Base-by-base conservation (phyloP, 2,888 invertebrate species). In the Bedellia somnulentella region DNA sequence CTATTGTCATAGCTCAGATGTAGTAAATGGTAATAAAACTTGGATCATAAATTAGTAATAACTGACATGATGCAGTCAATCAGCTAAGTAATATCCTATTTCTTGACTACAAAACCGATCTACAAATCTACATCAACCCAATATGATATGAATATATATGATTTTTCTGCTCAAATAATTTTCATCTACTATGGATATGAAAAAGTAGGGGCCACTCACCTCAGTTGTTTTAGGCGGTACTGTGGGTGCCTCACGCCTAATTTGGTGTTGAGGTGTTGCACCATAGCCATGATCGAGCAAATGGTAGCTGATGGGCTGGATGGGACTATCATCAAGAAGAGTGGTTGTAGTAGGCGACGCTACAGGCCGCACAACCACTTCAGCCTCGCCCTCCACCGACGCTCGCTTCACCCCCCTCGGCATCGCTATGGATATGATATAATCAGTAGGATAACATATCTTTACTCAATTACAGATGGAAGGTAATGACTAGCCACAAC, bases 261-360 rank as follows among this genome's bases (percentile, higher is more conserved):
- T 79, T 59, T 82, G 84, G 47, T 81, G 81, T 53, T 85, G 82
- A 37, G 89, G 87, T 40, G 89, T 88, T 48, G 87, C 87, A 42
- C 90, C 90, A 71, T 92, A 92, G 45, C 89, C 90, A 57, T 92
- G 91, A 63, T 92, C 91, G 46, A 89, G 79, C 47, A 91, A 80
- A 66, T 91, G 90, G 42, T 86, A 86, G 66, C 84, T 86, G 47
- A 80, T 70, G 45, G 77, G 64, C 54, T 77, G 76, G 49, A 66
- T 61, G 40, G 76, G 76, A 58, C 76, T 76, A 49, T 73, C 73
- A 32, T 70, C 70, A 46, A 71, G 48, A 42, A 73, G 59, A 41
- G 71, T 77, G 55, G 66, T 73, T 42, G 62, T 73, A 62, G 79
- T 71, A 51, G 82, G 68, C 55, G 73, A 76, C 59, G 60, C 70